Conservation (phyloP, 1,140 invertebrate genomes). For the Eriocheir sinensis region DNA sequence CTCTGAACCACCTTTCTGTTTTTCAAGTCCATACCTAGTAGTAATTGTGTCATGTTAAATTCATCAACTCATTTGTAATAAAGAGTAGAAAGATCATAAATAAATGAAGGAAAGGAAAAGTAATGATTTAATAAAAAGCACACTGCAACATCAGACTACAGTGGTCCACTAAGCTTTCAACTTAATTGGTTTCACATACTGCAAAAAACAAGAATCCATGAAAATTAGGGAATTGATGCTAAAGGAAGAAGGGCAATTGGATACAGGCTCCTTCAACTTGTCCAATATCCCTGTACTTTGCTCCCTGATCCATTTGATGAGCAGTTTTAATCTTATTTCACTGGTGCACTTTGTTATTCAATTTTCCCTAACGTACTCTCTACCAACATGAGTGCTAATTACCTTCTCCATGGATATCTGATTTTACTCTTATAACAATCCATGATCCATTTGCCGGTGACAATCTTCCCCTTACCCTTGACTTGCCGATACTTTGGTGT, state of each 20-base stretch:
- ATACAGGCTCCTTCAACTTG: no score
- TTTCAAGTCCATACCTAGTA: constrained; percentile 80
- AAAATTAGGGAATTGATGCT: no score
- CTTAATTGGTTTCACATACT: no score
- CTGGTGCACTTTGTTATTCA: no score
- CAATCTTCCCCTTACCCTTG: constrained; percentile 87
- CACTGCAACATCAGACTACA: no score
- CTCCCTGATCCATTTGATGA: constrained; percentile 8
- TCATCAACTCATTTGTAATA: not conserved
- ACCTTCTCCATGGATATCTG: constrained; percentile 88
- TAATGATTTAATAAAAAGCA: no score
- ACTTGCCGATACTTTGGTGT: constrained; percentile 93
- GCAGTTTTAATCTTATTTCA: no score
- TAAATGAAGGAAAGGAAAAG: not conserved
- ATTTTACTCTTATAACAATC: constrained; percentile 86
- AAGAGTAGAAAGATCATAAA: not conserved
- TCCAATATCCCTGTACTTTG: no score
- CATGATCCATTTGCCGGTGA: constrained; percentile 89
- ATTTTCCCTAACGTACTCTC: no score
- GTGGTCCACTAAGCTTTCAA: no score
- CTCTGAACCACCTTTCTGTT: constrained; percentile 79
- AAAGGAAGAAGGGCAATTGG: no score
- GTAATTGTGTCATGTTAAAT: constrained; percentile 45
- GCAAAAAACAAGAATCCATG: no score
- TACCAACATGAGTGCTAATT: constrained; percentile 33